Base-by-base conservation (phyloP, 2,888 invertebrate genomes). In the Hipparchia semele region DNA sequence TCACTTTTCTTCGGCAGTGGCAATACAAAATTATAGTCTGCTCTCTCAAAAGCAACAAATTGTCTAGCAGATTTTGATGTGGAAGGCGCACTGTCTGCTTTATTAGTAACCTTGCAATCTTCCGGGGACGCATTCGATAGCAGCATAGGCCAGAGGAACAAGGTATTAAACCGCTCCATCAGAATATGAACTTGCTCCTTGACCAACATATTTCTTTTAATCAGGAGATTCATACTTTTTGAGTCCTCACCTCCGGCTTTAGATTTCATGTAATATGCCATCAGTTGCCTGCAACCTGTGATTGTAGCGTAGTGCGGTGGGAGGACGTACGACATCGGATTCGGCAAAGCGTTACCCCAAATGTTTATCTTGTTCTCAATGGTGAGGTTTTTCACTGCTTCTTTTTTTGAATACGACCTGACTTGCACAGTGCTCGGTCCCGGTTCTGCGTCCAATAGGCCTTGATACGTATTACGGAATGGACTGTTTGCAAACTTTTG, bases 61-160 rank as follows among this genome's bases (percentile, higher is more conserved):
- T 68, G 69, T 67, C 65, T 68, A 1, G n/a, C n/a, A 13, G 33
- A 6, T 54, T 54, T 70, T 69, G 39, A 46, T 9, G 54, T 12
- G 64, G 60, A 53, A 9, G 59, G 39, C 6, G 58, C n/a, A 46
- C 12, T 7, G 23, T 23, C 23, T 39, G 39, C 33, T 56, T 49
- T n/a, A 51, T 60, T 51, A 2, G 23, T 54, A 10, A 56, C 53
- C 23, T 60, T 66, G 1, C 62, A 59, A 45, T 56, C 58, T 39
- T 75, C 65, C 2, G 80, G 77, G 7, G 75, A 39, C n/a, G 74
- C 64, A 77, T 78, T 79, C 8, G 91, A 88, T n/a, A 91, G 80
- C 53, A 90, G 74, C 84, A 90, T 80, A 12, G 91, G 90, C 89
- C 90, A 90, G 53, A 89, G 73, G 70, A 91, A 91, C 61, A 91